Base-by-base conservation (phyloP, 2,113 vertebrate genomes). In the Scatophagus argus region DNA sequence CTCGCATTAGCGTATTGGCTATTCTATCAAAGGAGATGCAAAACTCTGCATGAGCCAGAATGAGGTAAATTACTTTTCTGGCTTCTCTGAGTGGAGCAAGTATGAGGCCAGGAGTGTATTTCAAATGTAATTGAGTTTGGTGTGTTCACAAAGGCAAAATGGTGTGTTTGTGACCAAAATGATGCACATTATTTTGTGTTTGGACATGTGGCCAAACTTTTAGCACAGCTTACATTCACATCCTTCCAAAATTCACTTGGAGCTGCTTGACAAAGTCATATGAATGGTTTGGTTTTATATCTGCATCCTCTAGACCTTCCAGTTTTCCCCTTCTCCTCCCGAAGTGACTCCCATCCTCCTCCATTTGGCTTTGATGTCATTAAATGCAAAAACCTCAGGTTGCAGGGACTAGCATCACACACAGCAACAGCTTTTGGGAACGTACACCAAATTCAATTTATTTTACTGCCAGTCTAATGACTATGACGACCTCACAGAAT, bases 11-110 rank as follows among this genome's bases (percentile, higher is more conserved):
- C 5, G 39, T 74, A 86, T 82, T 85, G 85, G 79, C 79, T 87
- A 54, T 77, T 87, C 74, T 82, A 74, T 87, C 83, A 85, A 71
- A 77, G 85, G 77, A 76, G 49, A 69, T 63, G 64, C 60, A 78
- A 79, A 85, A 81, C 58, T 41, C 80, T 32, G 62, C 44, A 73
- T 4, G n/a, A 78, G 71, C 68, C 87, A 87, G 63, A 78, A 86
- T 55, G 79, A 82, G 85, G 74, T 31, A 83, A 88, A 87, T 89
- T 44, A 86, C 77, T 91, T 90, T 84, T 64, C 77, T 80, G 79
- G 87, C 77, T 76, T 84, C 64, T 55, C 69, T 68, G 62, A 47
- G 27, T 74, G 71, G 72, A 13, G 6, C 67, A 21, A 1, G 25
- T 39, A 25, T 44, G 46, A 81, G 34, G 47, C 52, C 63, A 61